Base-by-base conservation (phyloP, 2,888 invertebrate species). In the Stegana nigrithorax region DNA sequence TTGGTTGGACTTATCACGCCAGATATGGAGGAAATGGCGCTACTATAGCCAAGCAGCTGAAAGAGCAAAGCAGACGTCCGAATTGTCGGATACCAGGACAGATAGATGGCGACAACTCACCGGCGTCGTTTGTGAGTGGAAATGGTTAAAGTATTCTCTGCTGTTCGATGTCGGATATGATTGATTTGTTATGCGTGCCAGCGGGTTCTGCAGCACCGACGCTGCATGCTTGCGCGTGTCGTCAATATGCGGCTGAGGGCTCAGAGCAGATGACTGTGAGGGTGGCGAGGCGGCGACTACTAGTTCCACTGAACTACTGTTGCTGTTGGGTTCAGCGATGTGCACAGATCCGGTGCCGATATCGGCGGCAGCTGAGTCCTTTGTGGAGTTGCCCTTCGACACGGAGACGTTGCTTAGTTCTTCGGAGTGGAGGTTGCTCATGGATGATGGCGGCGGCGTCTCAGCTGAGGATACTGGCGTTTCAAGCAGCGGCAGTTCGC, bases 31-130 rank as follows among this genome's bases (percentile, higher is more conserved):
- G 90, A 90, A 75, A 91, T 92, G 82, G 95, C 93, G 82, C 93
- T 92, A 70, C 96, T 93, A 87, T 97, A 97, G 75, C 94, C 95
- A 88, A 97, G 95, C 81, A 97, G 91, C 97, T 97, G 32, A 4
- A 70, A 66, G n/a, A 32, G 23, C 12, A 23, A 25, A 14, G 17
- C 12, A 42, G 17, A n/a, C n/a, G n/a, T n/a, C n/a, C n/a, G n/a
- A n/a, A n/a, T n/a, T n/a, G n/a, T 42, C 10, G 19, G 4, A 7
- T 8, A 19, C 10, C n/a, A 26, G n/a, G n/a, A n/a, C n/a, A n/a
- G n/a, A n/a, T n/a, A n/a, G n/a, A n/a, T n/a, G n/a, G n/a, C n/a
- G n/a, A n/a, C n/a, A n/a, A 69, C 81, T 81, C 70, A 85, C 85
- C 70, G 84, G 81, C 85, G 94, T 92, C 73, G 94, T 91, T 86